Percentiles rank a stretch among this genome's conserved stretches.
Conservation (phyloP, 2,888 invertebrate species). For the Spicauda simplicius region DNA sequence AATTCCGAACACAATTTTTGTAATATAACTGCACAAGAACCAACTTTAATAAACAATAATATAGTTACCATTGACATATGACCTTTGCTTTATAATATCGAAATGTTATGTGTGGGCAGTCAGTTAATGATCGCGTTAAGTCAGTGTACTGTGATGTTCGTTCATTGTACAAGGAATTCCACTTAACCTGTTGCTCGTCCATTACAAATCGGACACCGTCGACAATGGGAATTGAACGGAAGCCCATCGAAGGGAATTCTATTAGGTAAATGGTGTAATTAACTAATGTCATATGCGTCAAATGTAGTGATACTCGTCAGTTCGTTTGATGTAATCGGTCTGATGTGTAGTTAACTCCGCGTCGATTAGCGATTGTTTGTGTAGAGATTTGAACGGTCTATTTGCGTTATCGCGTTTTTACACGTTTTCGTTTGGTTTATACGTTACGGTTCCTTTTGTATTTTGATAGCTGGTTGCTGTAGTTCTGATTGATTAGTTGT, state of each 20-base stretch:
- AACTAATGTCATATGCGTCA: constrained; percentile 10
- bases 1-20: too few relatives aligned
- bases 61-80: too few relatives aligned
- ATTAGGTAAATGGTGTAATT: constrained; percentile 12
- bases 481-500: neutral
- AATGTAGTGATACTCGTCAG: neutral
- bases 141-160: neutral
- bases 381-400: constrained; percentile 22
- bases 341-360: neutral
- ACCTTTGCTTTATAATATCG: too few relatives aligned
- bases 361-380: constrained; percentile 16
- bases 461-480: neutral
- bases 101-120: too few relatives aligned
- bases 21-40: too few relatives aligned
- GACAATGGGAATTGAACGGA: constrained; percentile 20
- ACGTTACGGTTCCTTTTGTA: too few relatives aligned
- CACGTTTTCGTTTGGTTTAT: neutral
- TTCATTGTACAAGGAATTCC: constrained; percentile 16
- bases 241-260: constrained; percentile 20
- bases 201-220: constrained; percentile 7
- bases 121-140: neutral
- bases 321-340: neutral
- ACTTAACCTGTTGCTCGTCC: constrained; percentile 19
- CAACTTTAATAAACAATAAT: too few relatives aligned
- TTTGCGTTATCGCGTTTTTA: constrained; percentile 8